Evolutionary conservation across 2,113 vertebrate genomes (phyloP).

Genomic region (Pipra filicauda): DNA sequence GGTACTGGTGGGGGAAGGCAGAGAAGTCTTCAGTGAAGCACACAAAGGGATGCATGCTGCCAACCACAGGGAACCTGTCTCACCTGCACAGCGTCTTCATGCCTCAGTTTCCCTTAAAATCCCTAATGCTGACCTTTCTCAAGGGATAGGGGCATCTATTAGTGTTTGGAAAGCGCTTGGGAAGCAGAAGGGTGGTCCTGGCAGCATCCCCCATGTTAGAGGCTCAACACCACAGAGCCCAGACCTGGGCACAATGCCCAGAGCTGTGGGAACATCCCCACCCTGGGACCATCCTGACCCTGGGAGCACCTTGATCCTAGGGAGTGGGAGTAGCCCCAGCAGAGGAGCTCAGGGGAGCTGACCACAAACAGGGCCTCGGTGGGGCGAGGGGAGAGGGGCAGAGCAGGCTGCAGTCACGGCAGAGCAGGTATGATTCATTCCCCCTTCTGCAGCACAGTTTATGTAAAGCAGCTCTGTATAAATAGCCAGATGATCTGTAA

Average conservation of each 20-base stretch:
- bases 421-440: constrained; percentile 51
- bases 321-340: fast-evolving
- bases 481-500: constrained; percentile 10
- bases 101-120: neutral
- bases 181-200: neutral
- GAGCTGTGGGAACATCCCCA: neutral
- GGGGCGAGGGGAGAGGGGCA: neutral
- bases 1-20: neutral
- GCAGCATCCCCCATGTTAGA: neutral
- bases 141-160: neutral
- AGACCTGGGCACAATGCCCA: fast-evolving
- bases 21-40: fast-evolving
- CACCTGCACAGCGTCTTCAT: fast-evolving
- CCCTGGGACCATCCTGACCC: neutral
- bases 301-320: fast-evolving
- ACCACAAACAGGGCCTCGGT: neutral
- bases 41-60: neutral
- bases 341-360: neutral
- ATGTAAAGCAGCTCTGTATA: constrained; percentile 43
- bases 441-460: constrained; percentile 3
- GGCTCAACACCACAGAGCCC: fast-evolving
- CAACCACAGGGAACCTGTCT: neutral
- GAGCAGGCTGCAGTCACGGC: neutral
- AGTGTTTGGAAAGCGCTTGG: neutral
- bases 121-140: fast-evolving